A percentile compares a stretch with the other conserved stretches of the same genome.
Evolutionary conservation across 2,888 invertebrate species (phyloP).

Genomic region (Caenorhabditis uteleia): DNA sequence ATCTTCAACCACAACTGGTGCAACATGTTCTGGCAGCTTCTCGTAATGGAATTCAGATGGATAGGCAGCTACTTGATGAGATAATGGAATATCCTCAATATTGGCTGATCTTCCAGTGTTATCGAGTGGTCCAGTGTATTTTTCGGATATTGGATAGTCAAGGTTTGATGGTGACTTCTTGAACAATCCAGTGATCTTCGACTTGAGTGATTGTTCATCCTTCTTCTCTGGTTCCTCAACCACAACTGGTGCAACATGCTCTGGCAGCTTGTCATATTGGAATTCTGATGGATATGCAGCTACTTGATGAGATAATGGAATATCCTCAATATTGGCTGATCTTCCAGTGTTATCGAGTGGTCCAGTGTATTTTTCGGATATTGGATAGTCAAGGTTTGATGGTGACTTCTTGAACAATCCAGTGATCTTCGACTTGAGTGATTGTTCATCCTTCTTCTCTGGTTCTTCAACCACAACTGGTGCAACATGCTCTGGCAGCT

Average conservation of each 20-base stretch:
- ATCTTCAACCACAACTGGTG: too few species aligned
- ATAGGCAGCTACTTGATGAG: background rate
- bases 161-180: conserved; percentile 19
- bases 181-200: conserved; percentile 17
- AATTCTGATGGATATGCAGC: background rate
- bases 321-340: conserved; percentile 31
- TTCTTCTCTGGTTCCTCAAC: background rate
- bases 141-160: conserved; percentile 44
- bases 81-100: background rate
- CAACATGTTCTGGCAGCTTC: conserved; percentile 7
- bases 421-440: conserved; percentile 11
- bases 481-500: conserved; percentile 2
- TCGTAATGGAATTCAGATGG: conserved; percentile 4
- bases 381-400: conserved; percentile 38
- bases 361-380: conserved; percentile 32
- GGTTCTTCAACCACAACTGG: background rate
- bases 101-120: conserved; percentile 5
- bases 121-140: conserved; percentile 36
- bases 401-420: conserved; percentile 39
- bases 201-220: conserved; percentile 1
- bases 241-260: conserved; percentile 17
- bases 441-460: conserved; percentile 1
- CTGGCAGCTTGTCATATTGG: conserved; percentile 29
- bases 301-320: conserved; percentile 37
- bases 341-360: conserved; percentile 30